These are phyloP conservation scores for Plusia festucae DNA, from an alignment of 2,888 invertebrate genomes.

Conservation along the genomic window DNA sequence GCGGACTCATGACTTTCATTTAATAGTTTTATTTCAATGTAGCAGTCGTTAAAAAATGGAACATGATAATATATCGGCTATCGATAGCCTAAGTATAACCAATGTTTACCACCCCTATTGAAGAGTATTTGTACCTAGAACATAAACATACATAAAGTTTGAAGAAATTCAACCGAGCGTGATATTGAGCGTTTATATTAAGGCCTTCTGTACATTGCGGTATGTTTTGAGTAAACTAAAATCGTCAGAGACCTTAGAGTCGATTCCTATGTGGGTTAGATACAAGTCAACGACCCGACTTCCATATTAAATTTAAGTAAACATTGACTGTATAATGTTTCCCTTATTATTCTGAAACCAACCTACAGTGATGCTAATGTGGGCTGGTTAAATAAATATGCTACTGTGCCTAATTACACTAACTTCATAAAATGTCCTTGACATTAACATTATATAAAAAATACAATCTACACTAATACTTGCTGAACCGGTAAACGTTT, in stretches of 20 bases:
- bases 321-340: not conserved
- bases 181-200: constrained; percentile 6
- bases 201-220: not conserved
- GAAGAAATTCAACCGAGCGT: not conserved
- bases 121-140: not conserved
- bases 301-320: not conserved
- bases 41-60: too few relatives aligned
- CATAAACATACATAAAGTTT: constrained; percentile 18
- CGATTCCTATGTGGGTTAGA: constrained; percentile 1
- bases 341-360: not conserved
- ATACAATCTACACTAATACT: too few relatives aligned
- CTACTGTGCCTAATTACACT: not conserved
- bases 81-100: too few relatives aligned
- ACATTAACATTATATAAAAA: not conserved
- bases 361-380: not conserved
- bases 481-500: too few relatives aligned
- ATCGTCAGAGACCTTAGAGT: not conserved
- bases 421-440: not conserved
- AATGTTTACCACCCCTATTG: not conserved
- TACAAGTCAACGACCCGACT: constrained; percentile 2
- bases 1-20: too few relatives aligned
- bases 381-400: not conserved
- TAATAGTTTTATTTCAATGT: too few relatives aligned
- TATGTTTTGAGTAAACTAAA: not conserved
- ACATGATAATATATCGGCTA: too few relatives aligned